These are phyloP conservation scores for Pseudotriccus pelzelni DNA, from an alignment of 2,797 vertebrate species.

Conservation along the genomic window DNA sequence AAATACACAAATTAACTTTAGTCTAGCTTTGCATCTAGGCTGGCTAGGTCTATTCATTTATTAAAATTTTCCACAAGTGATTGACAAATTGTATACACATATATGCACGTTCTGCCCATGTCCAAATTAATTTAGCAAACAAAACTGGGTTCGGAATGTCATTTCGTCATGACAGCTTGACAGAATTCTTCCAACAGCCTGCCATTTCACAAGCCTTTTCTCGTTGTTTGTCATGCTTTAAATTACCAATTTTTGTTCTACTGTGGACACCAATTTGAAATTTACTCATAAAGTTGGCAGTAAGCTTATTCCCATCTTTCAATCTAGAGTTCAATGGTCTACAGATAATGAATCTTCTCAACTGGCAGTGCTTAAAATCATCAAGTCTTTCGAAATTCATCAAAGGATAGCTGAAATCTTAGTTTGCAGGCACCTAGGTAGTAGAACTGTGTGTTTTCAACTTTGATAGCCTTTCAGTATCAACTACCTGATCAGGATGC, in stretches of 20 bases:
- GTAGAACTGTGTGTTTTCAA: neutral
- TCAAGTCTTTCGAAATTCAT: neutral
- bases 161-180: neutral
- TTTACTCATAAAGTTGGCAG: neutral
- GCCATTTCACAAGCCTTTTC: neutral
- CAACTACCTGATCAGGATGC: neutral
- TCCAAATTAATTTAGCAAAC: neutral
- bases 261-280: neutral
- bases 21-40: neutral
- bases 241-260: neutral
- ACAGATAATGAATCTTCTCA: neutral
- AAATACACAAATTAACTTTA: neutral
- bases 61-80: neutral
- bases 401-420: neutral
- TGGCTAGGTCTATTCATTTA: neutral
- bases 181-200: neutral
- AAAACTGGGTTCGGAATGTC: neutral
- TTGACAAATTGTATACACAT: neutral
- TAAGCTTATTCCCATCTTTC: neutral
- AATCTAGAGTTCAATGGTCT: neutral
- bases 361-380: neutral
- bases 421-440: neutral
- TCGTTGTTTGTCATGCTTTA: neutral
- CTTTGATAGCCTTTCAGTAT: neutral
- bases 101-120: neutral